These are phyloP conservation scores for Rhopalosiphum nymphaeae DNA, from an alignment of 2,888 invertebrate species.

Conservation along the genomic window DNA sequence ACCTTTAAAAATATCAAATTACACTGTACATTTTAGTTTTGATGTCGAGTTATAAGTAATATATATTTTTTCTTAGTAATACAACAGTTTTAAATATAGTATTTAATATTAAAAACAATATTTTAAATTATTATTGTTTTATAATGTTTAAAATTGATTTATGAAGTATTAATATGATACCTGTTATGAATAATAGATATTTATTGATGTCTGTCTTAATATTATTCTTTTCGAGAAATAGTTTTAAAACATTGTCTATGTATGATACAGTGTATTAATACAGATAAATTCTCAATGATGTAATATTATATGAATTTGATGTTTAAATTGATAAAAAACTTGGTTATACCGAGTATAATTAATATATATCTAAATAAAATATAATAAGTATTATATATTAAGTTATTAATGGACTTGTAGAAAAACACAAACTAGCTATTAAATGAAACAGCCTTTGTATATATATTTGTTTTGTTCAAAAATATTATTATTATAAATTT, in stretches of 20 bases:
- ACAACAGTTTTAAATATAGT: background rate
- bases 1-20: background rate
- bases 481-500: no score
- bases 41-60: background rate
- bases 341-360: no score
- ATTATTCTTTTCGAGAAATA: background rate
- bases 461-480: no score
- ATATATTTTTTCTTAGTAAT: background rate
- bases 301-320: background rate
- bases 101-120: background rate
- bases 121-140: background rate
- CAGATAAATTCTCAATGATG: background rate
- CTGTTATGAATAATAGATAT: background rate
- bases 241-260: background rate
- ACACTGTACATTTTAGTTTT: background rate
- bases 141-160: background rate
- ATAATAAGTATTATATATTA: no score
- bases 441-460: no score
- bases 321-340: background rate
- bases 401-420: no score
- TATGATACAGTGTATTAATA: background rate
- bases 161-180: background rate
- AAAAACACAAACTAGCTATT: no score
- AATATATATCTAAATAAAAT: no score
- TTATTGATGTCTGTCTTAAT: background rate